Evolutionary conservation across 2,888 invertebrate species (phyloP).

Genomic region (Argyresthia albistria): DNA sequence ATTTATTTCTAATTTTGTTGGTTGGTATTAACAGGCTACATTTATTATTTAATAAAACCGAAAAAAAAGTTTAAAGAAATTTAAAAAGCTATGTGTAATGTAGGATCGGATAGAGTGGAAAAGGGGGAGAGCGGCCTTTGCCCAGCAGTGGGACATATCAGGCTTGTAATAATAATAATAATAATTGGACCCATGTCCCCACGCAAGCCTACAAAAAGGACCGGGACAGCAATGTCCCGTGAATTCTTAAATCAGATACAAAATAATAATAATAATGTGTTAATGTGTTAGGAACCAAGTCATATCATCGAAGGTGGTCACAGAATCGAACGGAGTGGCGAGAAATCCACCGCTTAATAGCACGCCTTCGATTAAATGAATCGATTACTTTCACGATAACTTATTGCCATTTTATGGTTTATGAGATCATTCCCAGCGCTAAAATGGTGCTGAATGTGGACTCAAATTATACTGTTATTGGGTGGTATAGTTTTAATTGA

Average conservation of each 20-base stretch:
- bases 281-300: slow-evolving; percentile 26
- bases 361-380: slow-evolving; percentile 13
- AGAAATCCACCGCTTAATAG: slow-evolving; percentile 4
- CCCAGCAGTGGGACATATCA: too few species aligned
- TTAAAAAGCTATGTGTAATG: too few species aligned
- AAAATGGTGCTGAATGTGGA: neutral
- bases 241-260: slow-evolving; percentile 9
- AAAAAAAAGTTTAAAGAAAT: too few species aligned
- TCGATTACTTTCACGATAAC: slow-evolving; percentile 19
- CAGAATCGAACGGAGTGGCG: slow-evolving; percentile 23
- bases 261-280: slow-evolving; percentile 14
- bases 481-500: neutral
- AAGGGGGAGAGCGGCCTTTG: too few species aligned
- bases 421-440: neutral
- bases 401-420: slow-evolving; percentile 9
- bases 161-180: too few species aligned
- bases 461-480: neutral
- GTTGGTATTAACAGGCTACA: too few species aligned
- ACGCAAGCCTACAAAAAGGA: too few species aligned
- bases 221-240: too few species aligned
- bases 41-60: too few species aligned
- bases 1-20: too few species aligned
- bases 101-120: too few species aligned
- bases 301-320: slow-evolving; percentile 24
- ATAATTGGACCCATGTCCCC: too few species aligned